These are phyloP conservation scores for Corythornis vintsioides DNA, from an alignment of 2,113 vertebrate species.

Conservation along the genomic window DNA sequence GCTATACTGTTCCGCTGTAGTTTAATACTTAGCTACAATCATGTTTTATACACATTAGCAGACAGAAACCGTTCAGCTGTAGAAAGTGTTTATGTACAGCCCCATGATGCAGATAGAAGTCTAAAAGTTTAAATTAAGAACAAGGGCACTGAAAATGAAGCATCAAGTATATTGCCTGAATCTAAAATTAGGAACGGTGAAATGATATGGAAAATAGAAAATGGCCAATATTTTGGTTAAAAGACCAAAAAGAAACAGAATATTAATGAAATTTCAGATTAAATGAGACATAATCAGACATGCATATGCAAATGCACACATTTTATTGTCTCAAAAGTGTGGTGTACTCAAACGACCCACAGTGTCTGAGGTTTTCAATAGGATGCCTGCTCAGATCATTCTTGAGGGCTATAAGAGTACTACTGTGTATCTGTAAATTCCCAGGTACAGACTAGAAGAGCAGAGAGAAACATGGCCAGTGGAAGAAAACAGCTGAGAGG, in stretches of 20 bases:
- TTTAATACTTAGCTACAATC: conserved; percentile 69
- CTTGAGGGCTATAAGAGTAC: not conserved
- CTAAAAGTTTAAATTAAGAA: conserved; percentile 62
- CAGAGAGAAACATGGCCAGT: not conserved
- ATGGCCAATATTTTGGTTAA: conserved; percentile 26
- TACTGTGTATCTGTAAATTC: not conserved
- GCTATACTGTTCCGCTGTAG: conserved; percentile 55
- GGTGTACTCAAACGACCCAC: not conserved
- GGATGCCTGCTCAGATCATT: not conserved
- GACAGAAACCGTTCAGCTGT: conserved; percentile 67
- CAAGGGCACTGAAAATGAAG: conserved; percentile 59
- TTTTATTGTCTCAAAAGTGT: not conserved
- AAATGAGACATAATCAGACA: not conserved
- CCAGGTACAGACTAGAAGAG: not conserved
- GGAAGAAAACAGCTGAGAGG: not conserved
- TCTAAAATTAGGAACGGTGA: conserved; percentile 61
- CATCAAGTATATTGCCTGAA: conserved; percentile 55
- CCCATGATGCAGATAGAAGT: conserved; percentile 68
- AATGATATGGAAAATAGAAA: conserved; percentile 64
- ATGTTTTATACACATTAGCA: conserved; percentile 70
- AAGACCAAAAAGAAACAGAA: conserved; percentile 35
- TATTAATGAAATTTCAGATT: conserved; percentile 44
- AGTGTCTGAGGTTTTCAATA: not conserved
- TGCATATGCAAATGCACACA: not conserved
- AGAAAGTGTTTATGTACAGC: conserved; percentile 69